Evolutionary conservation across 2,888 invertebrate species (phyloP), one percentile per base, ranked within the genome.

Genomic region (Leucoptera coffeella): DNA sequence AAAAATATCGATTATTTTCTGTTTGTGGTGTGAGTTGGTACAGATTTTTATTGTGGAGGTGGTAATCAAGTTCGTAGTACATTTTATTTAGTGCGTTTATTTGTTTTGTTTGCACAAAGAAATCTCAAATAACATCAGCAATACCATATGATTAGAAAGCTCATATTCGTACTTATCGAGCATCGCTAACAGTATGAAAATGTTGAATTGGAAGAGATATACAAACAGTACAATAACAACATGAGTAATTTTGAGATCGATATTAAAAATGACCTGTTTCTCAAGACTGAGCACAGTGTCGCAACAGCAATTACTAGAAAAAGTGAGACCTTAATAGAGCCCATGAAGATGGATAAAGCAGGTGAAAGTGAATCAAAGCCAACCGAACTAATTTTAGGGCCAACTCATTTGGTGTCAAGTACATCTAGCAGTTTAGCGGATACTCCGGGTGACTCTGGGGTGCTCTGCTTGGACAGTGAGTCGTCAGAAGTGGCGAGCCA

Each of bases 361-460:
- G 52, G 50, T 33, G 55, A 50, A 37, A 45, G 44, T 36, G 40
- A 50, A 30, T 58, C 56, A 31, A 69, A 69, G 41, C 67, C 69
- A 33, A 65, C 59, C 29, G 69, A 67, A 33, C 41, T 69, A 30
- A 54, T 50, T 43, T 58, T 69, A 47, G 67, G 62, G 51, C 50
- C 55, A 40, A 64, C 47, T 50, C 64, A 69, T 45, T 49, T 72
- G 37, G 50, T 64, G 39, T 64, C 69, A 33, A 78, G 78, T 45
- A 64, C 75, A 39, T 75, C 74, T 28, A 78, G 78, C 46, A 76
- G 75, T 40, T 47, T 69, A 41, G 78, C 77, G 36, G 76, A 75
- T 41, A 78, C 87, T 33, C 87, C 87, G 26, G 85, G 83, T 41
- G 88, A 88, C 61, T 86, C 85, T 35, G 87, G 87, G 25, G 82